Evolutionary conservation across 2,888 invertebrate species (phyloP), one percentile per base, ranked within the genome.

Genomic region (Seira sanloemensis): DNA sequence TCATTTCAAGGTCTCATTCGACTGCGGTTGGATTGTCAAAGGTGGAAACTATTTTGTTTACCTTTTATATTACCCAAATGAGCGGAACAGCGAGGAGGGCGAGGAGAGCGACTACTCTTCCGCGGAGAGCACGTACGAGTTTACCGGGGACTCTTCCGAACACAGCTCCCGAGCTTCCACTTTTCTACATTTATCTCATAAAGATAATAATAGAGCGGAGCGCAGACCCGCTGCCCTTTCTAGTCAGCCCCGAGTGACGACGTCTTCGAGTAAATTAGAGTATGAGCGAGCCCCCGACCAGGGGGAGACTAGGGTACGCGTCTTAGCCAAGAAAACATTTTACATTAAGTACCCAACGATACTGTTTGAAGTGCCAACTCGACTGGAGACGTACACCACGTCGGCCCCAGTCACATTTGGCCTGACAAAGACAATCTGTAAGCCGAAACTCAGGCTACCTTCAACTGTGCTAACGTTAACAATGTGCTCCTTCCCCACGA

Each of bases 21-120:
- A 95, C 1, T 96, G 96, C 90, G 95, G 95, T 1, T 94, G 94
- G 90, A 94, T 96, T 90, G 93, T 95, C 27, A 93, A 94, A 90
- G 95, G 95, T 9, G 96, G 96, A 72, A 93, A 92, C 74, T 94
- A 94, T 90, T 92, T 93, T 83, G 91, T 94, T 67, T 76, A 79
- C 71, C 62, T 84, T 24, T 37, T 71, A 16, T 19, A 72, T 58
- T 72, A 74, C 68, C 26, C 69, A 18, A 69, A 75, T 5, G 21
- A 75, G 25, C 25, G 21, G 7, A 9, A 62, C 21, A 18, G 65
- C 18, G 78, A 78, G 4, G 27, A 46, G 2, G 7, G 2, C 2
- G 16, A 21, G 21, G 23, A 23, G 2, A 24, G 4, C 4, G 72
- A 72, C 50, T 46, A 19, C 23, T 46, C 72, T 50, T 23, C 21